phyloP scores from a whole-genome alignment of 2,888 invertebrate species.

The Automeris io region DNA sequence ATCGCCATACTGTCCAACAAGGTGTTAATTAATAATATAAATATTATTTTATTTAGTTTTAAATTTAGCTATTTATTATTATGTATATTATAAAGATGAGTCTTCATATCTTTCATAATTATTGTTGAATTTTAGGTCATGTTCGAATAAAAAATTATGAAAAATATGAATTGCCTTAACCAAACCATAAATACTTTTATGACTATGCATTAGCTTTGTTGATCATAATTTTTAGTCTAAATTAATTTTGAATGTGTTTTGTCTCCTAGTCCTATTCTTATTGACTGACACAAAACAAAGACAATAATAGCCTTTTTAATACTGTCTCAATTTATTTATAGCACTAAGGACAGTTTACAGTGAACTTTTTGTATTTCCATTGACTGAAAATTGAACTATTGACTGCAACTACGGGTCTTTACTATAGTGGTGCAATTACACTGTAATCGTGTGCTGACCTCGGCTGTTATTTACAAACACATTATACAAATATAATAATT shows the following conservation, averaged over 20 bases:
- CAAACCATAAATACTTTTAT: constrained; percentile 23
- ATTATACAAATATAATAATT: not conserved
- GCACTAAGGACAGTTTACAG: constrained; percentile 22
- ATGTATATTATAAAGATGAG: constrained; percentile 42
- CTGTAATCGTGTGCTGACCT: constrained; percentile 7
- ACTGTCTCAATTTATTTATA: constrained; percentile 3
- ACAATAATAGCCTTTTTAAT: constrained; percentile 17
- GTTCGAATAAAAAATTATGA: constrained; percentile 15
- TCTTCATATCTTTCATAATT: constrained; percentile 28
- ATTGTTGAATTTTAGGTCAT: constrained; percentile 13
- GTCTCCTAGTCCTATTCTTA: constrained; percentile 18
- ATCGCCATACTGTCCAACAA: too few species aligned
- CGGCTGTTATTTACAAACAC: constrained; percentile 7
- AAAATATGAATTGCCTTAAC: constrained; percentile 17
- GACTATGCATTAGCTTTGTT: constrained; percentile 27
- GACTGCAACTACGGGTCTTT: constrained; percentile 40
- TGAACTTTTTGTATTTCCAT: constrained; percentile 23
- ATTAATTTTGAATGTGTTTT: constrained; percentile 21
- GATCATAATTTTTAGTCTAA: constrained; percentile 23
- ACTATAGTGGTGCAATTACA: constrained; percentile 21
- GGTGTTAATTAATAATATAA: constrained; percentile 35
- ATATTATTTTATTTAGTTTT: constrained; percentile 55
- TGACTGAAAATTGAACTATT: constrained; percentile 19
- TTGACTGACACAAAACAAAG: constrained; percentile 19
- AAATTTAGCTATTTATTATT: constrained; percentile 68